phyloP scores from a whole-genome alignment of 2,113 vertebrate species.

The Fukomys damarensis region DNA sequence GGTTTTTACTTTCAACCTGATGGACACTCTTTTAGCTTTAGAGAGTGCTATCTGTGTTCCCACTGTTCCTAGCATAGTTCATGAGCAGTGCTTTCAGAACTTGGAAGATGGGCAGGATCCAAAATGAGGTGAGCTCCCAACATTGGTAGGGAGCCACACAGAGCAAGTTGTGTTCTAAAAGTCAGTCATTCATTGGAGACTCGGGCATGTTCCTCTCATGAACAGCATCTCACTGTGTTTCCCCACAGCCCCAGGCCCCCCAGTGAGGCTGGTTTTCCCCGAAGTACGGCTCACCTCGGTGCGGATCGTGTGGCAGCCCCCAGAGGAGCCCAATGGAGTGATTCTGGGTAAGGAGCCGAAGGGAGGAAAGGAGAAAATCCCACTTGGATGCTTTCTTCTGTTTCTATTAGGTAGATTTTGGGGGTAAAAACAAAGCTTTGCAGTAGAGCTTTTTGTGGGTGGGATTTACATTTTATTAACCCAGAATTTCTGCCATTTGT shows the following conservation, averaged over 20 bases:
- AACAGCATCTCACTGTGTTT: background rate
- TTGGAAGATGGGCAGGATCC: background rate
- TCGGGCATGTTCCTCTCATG: fast-evolving
- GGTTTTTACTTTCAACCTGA: background rate
- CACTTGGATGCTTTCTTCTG: background rate
- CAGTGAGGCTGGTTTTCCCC: constrained; percentile 94
- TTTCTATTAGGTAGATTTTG: background rate
- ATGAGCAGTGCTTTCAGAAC: background rate
- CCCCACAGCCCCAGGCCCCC: constrained; percentile 92
- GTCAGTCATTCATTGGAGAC: background rate
- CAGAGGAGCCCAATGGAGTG: constrained; percentile 93
- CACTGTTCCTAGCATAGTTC: fast-evolving
- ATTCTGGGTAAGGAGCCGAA: constrained; percentile 91
- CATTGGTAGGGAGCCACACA: background rate
- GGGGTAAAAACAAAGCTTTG: background rate
- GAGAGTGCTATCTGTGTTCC: no score
- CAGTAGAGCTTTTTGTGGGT: background rate
- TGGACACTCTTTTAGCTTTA: background rate
- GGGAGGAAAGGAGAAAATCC: fast-evolving
- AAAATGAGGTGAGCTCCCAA: background rate
- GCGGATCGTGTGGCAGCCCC: constrained; percentile 95
- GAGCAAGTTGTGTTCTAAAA: background rate
- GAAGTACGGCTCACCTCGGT: constrained; percentile 94
- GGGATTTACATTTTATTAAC: background rate
- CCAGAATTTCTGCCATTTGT: background rate